Conservation (phyloP, 2,797 vertebrate genomes). For the Eulemur rubriventer region DNA sequence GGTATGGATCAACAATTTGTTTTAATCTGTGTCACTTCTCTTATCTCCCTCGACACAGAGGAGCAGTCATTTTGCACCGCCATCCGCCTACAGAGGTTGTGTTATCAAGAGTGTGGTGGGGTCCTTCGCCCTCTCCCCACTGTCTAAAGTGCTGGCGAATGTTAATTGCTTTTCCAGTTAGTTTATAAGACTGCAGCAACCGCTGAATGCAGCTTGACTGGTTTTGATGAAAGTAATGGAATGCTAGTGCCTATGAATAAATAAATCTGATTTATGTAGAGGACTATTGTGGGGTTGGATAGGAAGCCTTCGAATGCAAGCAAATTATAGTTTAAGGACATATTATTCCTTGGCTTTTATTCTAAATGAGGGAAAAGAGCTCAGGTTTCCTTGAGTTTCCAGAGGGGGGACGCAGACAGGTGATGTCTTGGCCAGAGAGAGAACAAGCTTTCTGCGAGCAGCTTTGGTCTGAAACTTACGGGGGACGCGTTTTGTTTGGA, state of each 20-base stretch:
- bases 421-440: neutral
- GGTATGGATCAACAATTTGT: conserved; percentile 89
- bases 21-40: conserved; percentile 90
- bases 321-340: conserved; percentile 78
- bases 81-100: conserved; percentile 81
- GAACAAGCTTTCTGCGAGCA: neutral
- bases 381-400: conserved; percentile 40
- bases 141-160: conserved; percentile 72
- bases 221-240: conserved; percentile 86
- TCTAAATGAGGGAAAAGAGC: conserved; percentile 55
- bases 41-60: conserved; percentile 87
- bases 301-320: conserved; percentile 74
- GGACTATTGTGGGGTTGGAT: conserved; percentile 68
- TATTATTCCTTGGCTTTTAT: conserved; percentile 71
- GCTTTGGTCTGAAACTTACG: neutral
- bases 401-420: neutral
- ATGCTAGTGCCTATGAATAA: conserved; percentile 85
- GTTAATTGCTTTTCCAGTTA: conserved; percentile 87
- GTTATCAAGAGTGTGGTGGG: conserved; percentile 73
- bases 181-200: conserved; percentile 80
- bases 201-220: conserved; percentile 74
- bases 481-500: neutral
- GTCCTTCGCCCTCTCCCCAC: conserved; percentile 70
- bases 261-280: conserved; percentile 84
- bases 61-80: conserved; percentile 83